Conservation (phyloP, 2,888 invertebrate species). For the Apantesis nais region DNA sequence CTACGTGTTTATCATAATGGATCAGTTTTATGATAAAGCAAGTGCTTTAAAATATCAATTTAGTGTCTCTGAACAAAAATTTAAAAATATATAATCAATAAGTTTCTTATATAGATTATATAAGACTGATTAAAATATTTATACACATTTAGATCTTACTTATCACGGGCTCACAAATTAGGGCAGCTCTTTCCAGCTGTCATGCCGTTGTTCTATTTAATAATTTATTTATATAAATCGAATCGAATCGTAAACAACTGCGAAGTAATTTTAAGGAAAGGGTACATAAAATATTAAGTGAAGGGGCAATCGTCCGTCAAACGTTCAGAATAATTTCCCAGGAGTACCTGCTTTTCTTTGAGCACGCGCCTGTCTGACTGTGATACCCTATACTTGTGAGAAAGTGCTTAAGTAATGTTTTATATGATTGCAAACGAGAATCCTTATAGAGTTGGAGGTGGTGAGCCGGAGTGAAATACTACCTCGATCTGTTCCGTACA, state of each 20-base stretch:
- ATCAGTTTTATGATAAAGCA: too few relatives aligned
- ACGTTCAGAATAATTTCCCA: conserved; percentile 5
- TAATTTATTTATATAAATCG: background rate
- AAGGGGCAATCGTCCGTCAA: conserved; percentile 6
- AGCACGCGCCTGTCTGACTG: background rate
- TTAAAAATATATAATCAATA: too few relatives aligned
- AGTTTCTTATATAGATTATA: background rate
- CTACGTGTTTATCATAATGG: too few relatives aligned
- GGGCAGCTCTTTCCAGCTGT: background rate
- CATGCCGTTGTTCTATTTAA: background rate
- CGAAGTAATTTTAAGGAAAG: conserved; percentile 3
- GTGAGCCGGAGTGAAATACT: too few relatives aligned
- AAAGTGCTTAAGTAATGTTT: background rate
- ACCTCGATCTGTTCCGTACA: too few relatives aligned
- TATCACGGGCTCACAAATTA: background rate
- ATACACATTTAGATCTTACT: background rate
- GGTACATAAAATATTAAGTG: conserved; percentile 7
- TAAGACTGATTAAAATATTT: too few relatives aligned
- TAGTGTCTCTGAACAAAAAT: too few relatives aligned
- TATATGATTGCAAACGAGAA: background rate
- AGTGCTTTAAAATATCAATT: too few relatives aligned
- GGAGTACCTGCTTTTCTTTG: background rate
- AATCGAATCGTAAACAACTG: conserved; percentile 5
- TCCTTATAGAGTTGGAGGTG: too few relatives aligned
- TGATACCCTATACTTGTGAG: background rate